Evolutionary conservation across 2,888 invertebrate genomes (phyloP).

Genomic region (Drosophila pegasa): DNA sequence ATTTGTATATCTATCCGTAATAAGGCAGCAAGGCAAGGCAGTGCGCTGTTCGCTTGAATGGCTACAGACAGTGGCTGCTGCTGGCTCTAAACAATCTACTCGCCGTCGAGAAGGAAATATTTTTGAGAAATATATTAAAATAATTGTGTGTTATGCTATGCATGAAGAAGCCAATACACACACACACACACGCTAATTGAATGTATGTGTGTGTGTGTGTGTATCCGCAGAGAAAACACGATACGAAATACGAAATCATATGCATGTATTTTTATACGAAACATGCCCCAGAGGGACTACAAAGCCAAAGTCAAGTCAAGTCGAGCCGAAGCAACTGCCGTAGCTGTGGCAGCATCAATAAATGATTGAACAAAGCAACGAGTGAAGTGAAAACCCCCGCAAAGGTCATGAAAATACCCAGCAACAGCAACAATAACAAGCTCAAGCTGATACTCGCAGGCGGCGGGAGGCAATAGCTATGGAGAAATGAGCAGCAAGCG

Average conservation of each 20-base stretch:
- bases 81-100: constrained; percentile 33
- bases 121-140: constrained; percentile 51
- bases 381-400: constrained; percentile 71
- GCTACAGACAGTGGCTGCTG: constrained; percentile 22
- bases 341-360: constrained; percentile 60
- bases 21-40: constrained; percentile 43
- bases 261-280: constrained; percentile 63
- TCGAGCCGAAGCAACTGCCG: constrained; percentile 40
- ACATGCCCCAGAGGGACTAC: constrained; percentile 73
- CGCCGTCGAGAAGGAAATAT: constrained; percentile 23
- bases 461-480: constrained; percentile 27
- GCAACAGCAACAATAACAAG: constrained; percentile 18
- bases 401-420: constrained; percentile 75
- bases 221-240: constrained; percentile 47
- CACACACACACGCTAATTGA: constrained; percentile 61
- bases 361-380: constrained; percentile 78
- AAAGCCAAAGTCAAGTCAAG: constrained; percentile 54
- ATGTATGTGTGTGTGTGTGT: constrained; percentile 28
- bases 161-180: constrained; percentile 51
- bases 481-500: constrained; percentile 28
- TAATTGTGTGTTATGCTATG: constrained; percentile 61
- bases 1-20: constrained; percentile 65
- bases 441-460: constrained; percentile 29
- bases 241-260: constrained; percentile 52
- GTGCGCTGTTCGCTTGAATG: constrained; percentile 41